Conservation (phyloP, 2,113 vertebrate species). For the Pseudorectes ferrugineus region DNA sequence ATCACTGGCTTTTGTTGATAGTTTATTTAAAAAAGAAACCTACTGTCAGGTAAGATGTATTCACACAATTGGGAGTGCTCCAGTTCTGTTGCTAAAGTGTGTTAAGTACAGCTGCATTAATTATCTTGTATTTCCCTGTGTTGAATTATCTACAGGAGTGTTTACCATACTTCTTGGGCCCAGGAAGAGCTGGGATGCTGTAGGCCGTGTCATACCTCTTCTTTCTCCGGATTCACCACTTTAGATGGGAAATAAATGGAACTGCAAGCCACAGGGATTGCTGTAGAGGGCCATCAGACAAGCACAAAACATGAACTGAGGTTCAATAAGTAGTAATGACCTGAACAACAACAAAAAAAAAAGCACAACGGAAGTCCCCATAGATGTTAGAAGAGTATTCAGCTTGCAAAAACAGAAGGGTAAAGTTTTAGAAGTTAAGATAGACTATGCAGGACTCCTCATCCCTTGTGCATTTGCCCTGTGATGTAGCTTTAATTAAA, state of each 20-base stretch:
- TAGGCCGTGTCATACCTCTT: background rate
- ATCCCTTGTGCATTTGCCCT: background rate
- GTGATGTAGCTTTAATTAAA: slow-evolving; percentile 3
- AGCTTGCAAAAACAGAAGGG: background rate
- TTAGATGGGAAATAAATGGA: background rate
- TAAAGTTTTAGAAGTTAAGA: background rate
- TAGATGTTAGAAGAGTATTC: background rate
- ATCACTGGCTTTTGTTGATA: background rate
- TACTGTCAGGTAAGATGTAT: background rate
- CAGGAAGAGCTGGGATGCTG: background rate
- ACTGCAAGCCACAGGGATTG: background rate
- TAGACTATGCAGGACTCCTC: background rate
- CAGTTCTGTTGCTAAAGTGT: background rate
- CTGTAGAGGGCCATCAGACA: background rate
- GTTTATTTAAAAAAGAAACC: background rate
- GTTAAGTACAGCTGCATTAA: background rate
- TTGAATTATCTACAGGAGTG: background rate
- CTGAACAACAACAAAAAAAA: background rate
- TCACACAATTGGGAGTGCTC: background rate
- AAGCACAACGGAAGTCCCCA: background rate
- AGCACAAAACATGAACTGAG: background rate
- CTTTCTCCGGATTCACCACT: background rate
- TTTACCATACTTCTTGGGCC: background rate
- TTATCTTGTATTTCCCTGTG: background rate
- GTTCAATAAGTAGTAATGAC: background rate